Conservation (phyloP, 2,113 vertebrate genomes). For the Podiceps cristatus region DNA sequence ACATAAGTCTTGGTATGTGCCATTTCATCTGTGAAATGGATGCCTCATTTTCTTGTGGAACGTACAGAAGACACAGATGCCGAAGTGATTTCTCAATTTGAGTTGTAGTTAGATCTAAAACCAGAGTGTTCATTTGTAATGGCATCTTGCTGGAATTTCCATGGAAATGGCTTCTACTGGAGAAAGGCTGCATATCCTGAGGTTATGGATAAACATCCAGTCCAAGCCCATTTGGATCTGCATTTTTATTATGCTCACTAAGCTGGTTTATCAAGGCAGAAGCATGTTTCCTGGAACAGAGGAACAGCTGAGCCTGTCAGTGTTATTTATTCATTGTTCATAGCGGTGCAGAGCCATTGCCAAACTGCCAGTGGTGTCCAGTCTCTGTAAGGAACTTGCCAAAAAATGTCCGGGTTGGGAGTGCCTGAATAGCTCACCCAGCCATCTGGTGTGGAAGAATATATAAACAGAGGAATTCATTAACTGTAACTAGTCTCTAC, state of each 20-base stretch:
- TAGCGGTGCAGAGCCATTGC: rapidly evolving
- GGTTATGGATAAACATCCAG: not conserved
- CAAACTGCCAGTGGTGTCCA: constrained; percentile 22
- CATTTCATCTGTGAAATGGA: not conserved
- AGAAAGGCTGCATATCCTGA: not conserved
- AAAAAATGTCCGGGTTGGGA: not conserved
- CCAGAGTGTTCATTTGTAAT: not conserved
- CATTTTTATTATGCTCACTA: not conserved
- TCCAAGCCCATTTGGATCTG: not conserved
- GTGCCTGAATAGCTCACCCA: not conserved
- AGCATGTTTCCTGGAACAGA: not conserved
- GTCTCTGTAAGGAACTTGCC: not conserved
- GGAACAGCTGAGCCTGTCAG: not conserved
- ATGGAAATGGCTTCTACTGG: not conserved
- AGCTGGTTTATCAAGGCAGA: not conserved
- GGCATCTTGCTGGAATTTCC: not conserved
- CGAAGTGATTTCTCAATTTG: not conserved
- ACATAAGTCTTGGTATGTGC: not conserved
- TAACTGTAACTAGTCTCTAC: not conserved
- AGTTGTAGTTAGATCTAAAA: not conserved
- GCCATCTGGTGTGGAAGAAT: constrained; percentile 11
- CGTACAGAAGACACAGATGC: not conserved
- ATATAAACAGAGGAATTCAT: constrained; percentile 1
- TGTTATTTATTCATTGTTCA: not conserved
- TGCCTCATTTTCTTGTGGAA: not conserved